Conservation (phyloP, 2,113 vertebrate genomes). For the Syrrhaptes paradoxus region DNA sequence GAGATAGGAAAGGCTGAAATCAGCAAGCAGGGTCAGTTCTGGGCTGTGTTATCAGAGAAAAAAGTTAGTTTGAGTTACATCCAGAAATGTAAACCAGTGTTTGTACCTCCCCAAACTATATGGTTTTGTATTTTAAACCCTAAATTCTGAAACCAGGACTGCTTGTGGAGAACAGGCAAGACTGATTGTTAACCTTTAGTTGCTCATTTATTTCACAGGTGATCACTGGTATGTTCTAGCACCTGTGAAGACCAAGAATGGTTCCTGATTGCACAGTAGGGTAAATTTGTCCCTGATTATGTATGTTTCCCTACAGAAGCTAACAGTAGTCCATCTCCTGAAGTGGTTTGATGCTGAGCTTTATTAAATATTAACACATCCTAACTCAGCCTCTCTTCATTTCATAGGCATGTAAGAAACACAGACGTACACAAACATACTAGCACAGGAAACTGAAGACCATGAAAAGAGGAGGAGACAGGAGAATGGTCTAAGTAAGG, state of each 20-base stretch:
- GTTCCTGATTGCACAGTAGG: background rate
- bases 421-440: background rate
- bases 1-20: background rate
- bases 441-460: background rate
- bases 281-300: background rate
- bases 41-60: background rate
- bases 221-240: background rate
- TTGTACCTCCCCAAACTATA: background rate
- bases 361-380: background rate
- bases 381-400: background rate
- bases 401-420: background rate
- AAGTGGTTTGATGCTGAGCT: background rate
- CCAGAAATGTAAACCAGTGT: background rate
- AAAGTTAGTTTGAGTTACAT: background rate
- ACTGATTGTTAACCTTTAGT: background rate
- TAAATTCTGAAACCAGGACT: background rate
- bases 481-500: background rate
- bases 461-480: background rate
- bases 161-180: background rate
- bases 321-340: background rate
- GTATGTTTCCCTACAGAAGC: background rate
- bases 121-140: background rate
- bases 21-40: background rate
- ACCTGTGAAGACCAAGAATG: background rate
- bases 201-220: background rate